Percentiles rank a stretch among this genome's conserved stretches.
phyloP scores from a whole-genome alignment of 2,113 vertebrate species.

The Seriola rivoliana region DNA sequence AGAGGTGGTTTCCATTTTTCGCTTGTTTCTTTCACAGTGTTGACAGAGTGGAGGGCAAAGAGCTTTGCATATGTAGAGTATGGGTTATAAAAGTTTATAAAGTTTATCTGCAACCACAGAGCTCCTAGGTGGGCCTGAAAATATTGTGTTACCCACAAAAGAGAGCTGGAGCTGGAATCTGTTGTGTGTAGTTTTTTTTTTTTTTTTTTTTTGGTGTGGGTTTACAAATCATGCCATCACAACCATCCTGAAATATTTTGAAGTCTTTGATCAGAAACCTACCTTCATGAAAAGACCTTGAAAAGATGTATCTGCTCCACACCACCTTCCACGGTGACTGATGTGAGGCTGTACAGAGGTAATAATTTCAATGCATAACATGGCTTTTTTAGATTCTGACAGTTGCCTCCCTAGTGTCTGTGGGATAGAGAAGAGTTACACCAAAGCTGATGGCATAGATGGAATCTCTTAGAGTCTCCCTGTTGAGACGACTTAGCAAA shows the following conservation, averaged over 20 bases:
- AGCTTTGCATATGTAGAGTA: neutral
- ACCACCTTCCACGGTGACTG: constrained; percentile 36
- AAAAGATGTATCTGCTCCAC: constrained; percentile 38
- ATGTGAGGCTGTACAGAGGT: constrained; percentile 37
- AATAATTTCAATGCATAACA: constrained; percentile 56
- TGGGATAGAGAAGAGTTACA: constrained; percentile 44
- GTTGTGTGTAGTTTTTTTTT: too few species aligned
- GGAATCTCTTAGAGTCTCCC: constrained; percentile 50
- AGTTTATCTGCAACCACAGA: constrained; percentile 25
- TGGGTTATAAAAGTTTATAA: constrained; percentile 15
- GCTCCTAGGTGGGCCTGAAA: constrained; percentile 9
- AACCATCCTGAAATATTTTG: constrained; percentile 29
- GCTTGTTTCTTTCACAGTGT: neutral
- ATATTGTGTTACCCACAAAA: constrained; percentile 31
- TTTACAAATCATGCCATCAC: constrained; percentile 51
- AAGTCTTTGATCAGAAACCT: constrained; percentile 57
- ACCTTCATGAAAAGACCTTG: constrained; percentile 46
- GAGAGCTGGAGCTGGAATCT: neutral
- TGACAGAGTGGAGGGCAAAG: constrained; percentile 4
- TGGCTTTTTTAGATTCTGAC: constrained; percentile 47
- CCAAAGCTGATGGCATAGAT: constrained; percentile 55
- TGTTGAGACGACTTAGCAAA: constrained; percentile 66
- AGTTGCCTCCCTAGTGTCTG: constrained; percentile 47
- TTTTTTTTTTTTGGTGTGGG: neutral
- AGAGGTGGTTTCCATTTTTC: constrained; percentile 56